Conservation (phyloP, 2,113 vertebrate genomes). For the Notothenia rossii region DNA sequence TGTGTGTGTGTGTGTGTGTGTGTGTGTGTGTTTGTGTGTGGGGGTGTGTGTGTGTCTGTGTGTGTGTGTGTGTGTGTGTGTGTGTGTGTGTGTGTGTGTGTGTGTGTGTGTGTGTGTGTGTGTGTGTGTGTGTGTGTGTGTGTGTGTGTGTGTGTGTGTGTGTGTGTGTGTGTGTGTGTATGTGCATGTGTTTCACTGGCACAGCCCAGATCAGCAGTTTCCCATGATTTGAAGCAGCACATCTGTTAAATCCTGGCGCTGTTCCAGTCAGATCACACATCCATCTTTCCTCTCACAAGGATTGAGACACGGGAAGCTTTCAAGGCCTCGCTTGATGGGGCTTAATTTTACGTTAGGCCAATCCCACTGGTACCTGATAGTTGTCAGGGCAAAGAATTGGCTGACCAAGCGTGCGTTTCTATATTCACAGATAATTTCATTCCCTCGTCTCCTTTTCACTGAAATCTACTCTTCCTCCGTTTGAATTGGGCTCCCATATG, state of each 20-base stretch:
- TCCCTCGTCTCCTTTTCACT: conserved; percentile 63
- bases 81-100: conserved; percentile 12
- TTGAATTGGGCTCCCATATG: conserved; percentile 72
- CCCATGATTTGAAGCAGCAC: conserved; percentile 54
- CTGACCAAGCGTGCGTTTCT: conserved; percentile 70
- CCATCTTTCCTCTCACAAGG: conserved; percentile 49
- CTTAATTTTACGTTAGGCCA: conserved; percentile 72
- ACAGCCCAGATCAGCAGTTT: conserved; percentile 51
- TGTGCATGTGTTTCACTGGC: conserved; percentile 41
- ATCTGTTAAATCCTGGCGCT: conserved; percentile 65
- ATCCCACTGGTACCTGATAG: conserved; percentile 69
- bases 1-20: conserved; percentile 12
- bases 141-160: conserved; percentile 12
- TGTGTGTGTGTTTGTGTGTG: conserved; percentile 12
- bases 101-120: conserved; percentile 5
- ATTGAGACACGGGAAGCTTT: conserved; percentile 43
- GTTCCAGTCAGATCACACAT: conserved; percentile 51
- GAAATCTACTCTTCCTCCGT: conserved; percentile 55
- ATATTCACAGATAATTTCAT: conserved; percentile 73
- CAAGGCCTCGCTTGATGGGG: conserved; percentile 49
- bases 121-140: conserved; percentile 12
- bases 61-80: conserved; percentile 12
- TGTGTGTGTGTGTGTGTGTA: conserved; percentile 12
- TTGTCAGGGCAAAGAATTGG: conserved; percentile 64
- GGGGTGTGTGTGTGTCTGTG: conserved; percentile 12